These are phyloP conservation scores for Standfussiana lucernea DNA, from an alignment of 2,888 invertebrate species.

Conservation along the genomic window DNA sequence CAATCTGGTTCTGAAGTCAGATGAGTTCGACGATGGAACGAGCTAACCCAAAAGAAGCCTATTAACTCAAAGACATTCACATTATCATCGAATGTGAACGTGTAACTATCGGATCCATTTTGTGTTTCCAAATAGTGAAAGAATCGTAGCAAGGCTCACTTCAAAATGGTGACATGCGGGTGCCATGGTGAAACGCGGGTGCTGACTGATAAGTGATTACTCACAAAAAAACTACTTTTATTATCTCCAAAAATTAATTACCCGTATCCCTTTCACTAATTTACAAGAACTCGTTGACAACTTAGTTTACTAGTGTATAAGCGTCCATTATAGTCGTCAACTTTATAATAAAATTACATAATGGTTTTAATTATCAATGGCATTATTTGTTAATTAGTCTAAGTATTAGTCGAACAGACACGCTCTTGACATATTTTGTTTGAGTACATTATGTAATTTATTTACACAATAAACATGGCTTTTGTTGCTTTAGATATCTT, in stretches of 20 bases:
- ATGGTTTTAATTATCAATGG: background rate
- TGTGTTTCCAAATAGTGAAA: background rate
- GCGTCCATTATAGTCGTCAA: background rate
- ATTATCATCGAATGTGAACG: background rate
- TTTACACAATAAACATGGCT: background rate
- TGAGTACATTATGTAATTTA: background rate
- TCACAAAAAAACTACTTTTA: background rate
- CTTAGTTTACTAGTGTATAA: background rate
- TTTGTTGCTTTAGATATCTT: slow-evolving; percentile 32
- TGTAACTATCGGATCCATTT: background rate
- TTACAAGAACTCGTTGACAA: background rate
- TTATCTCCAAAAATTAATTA: background rate
- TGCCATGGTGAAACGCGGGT: background rate
- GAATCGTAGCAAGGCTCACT: background rate
- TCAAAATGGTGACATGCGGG: background rate
- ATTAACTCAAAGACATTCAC: no score
- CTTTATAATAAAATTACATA: background rate
- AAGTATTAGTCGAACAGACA: background rate
- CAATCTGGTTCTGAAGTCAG: no score
- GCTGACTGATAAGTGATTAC: background rate
- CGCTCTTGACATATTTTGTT: slow-evolving; percentile 41
- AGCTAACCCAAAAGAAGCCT: no score
- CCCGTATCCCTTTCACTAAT: background rate
- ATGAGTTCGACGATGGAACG: no score
- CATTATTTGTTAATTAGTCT: slow-evolving; percentile 5